phyloP scores from a whole-genome alignment of 1,140 invertebrate genomes.

The Sycophila sp. region DNA sequence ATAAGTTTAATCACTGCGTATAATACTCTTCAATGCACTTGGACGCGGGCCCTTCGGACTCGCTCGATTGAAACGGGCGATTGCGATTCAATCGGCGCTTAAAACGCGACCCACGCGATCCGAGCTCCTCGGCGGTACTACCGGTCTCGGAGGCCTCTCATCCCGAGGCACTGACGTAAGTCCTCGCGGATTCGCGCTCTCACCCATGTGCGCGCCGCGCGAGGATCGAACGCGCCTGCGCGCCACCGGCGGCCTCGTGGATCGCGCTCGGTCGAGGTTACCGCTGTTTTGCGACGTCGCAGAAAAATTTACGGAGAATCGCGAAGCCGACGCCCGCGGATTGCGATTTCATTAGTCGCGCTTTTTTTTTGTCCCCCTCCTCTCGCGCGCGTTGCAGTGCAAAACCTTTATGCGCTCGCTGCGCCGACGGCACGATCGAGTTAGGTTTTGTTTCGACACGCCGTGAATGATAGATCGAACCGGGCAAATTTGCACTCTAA shows the following conservation, averaged over 20 bases:
- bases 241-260: not conserved
- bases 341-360: no score
- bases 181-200: not conserved
- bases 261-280: not conserved
- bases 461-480: no score
- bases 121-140: constrained; percentile 3
- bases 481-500: no score
- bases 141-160: constrained; percentile 8
- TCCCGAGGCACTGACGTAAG: constrained; percentile 26
- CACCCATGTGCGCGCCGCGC: not conserved
- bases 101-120: not conserved
- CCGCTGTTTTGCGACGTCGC: not conserved
- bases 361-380: not conserved
- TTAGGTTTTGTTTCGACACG: no score
- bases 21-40: no score
- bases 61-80: no score
- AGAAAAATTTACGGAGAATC: not conserved
- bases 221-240: not conserved
- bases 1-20: no score
- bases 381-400: not conserved
- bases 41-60: no score
- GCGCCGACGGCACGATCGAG: no score
- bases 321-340: no score
- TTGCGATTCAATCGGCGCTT: no score
- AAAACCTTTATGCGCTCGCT: not conserved